Conservation (phyloP, 1,140 invertebrate species). For the Euwallacea similis region DNA sequence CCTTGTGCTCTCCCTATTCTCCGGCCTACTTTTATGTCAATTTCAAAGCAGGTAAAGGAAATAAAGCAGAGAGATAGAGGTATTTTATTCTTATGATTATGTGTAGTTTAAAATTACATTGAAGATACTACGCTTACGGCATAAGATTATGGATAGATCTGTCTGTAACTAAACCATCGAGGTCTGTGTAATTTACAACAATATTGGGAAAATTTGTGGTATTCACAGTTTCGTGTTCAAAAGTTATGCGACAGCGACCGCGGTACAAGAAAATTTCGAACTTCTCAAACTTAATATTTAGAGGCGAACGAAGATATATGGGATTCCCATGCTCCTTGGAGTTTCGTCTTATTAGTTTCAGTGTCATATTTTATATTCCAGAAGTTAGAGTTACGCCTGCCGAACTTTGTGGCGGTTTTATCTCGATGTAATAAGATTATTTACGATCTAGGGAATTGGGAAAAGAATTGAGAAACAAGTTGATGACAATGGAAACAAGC, state of each 20-base stretch:
- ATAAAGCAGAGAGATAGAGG: neutral
- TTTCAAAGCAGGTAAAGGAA: neutral
- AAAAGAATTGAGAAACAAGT: too few species aligned
- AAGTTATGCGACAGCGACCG: slow-evolving; percentile 24
- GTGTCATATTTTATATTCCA: slow-evolving; percentile 35
- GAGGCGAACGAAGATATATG: slow-evolving; percentile 26
- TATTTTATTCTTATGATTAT: neutral
- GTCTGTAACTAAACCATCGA: neutral
- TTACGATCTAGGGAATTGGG: slow-evolving; percentile 6
- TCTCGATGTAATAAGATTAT: slow-evolving; percentile 31
- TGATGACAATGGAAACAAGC: too few species aligned
- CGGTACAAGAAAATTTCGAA: slow-evolving; percentile 31
- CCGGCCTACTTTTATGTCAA: neutral
- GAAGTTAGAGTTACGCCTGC: slow-evolving; percentile 32
- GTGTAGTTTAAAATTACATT: neutral
- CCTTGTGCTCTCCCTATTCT: neutral
- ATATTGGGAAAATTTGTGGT: slow-evolving; percentile 5
- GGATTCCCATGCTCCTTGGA: slow-evolving; percentile 26
- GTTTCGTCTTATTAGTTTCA: slow-evolving; percentile 35
- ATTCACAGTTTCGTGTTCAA: slow-evolving; percentile 16
- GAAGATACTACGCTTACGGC: neutral
- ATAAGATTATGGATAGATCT: neutral
- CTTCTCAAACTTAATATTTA: slow-evolving; percentile 34
- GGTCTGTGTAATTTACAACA: neutral
- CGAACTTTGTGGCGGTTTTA: slow-evolving; percentile 29